These are phyloP conservation scores for Halyomorpha halys DNA, from an alignment of 1,140 invertebrate genomes.

Conservation along the genomic window DNA sequence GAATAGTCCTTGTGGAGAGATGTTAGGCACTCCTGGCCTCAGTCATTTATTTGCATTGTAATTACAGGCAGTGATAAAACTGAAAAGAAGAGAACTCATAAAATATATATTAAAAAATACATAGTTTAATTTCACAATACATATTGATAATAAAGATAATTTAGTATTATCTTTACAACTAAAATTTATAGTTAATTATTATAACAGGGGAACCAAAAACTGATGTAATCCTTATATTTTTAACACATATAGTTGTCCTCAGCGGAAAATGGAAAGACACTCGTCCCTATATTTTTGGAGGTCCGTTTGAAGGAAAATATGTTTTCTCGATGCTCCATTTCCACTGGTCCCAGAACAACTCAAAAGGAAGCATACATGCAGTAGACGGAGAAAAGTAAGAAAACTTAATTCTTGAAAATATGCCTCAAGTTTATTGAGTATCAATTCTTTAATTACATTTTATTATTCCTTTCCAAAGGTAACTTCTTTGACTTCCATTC, in stretches of 20 bases:
- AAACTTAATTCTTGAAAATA: neutral
- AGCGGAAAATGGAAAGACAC: conserved; percentile 21
- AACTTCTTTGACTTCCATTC: conserved; percentile 6
- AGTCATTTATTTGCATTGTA: too few relatives aligned
- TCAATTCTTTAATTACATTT: neutral
- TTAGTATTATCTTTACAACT: neutral
- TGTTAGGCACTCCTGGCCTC: too few relatives aligned
- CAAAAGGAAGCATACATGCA: conserved; percentile 57
- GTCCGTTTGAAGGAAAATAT: conserved; percentile 51
- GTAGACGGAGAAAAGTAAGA: conserved; percentile 35
- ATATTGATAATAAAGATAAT: neutral
- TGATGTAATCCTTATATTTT: neutral
- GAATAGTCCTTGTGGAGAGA: too few relatives aligned
- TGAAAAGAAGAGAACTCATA: too few relatives aligned
- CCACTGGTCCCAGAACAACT: conserved; percentile 62
- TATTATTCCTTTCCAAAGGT: conserved; percentile 11
- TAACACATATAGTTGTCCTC: conserved; percentile 12
- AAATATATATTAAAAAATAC: neutral
- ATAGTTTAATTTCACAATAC: neutral
- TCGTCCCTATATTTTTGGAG: conserved; percentile 43
- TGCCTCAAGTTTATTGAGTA: neutral
- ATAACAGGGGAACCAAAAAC: neutral
- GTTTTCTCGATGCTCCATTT: conserved; percentile 64
- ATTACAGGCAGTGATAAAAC: too few relatives aligned
- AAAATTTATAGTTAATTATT: neutral